Conservation (phyloP, 2,888 invertebrate genomes). For the Pharmacophagus antenor region DNA sequence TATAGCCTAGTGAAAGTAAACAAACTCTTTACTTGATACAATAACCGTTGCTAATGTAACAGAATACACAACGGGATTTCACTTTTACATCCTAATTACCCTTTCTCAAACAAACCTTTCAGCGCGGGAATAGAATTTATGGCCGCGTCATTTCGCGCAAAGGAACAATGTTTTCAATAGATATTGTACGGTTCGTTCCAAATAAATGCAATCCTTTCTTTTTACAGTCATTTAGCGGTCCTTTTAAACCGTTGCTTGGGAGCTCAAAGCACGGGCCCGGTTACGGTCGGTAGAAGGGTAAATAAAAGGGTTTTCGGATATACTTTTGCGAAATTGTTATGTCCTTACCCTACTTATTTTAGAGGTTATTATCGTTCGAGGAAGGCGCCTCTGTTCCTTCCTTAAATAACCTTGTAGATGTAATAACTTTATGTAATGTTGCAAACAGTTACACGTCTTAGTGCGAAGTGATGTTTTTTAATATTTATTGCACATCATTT, state of each 20-base stretch:
- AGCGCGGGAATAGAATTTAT: constrained; percentile 61
- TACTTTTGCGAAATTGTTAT: constrained; percentile 4
- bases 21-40: constrained; percentile 49
- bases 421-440: constrained; percentile 48
- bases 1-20: constrained; percentile 66
- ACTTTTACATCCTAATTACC: constrained; percentile 78
- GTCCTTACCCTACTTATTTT: background rate
- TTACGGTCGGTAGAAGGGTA: constrained; percentile 70
- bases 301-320: constrained; percentile 44
- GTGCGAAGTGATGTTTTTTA: constrained; percentile 33
- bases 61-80: constrained; percentile 60
- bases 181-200: constrained; percentile 51
- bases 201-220: constrained; percentile 74
- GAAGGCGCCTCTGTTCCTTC: background rate
- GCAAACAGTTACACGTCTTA: constrained; percentile 57
- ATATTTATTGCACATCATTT: constrained; percentile 49
- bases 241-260: constrained; percentile 49
- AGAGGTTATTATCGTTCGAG: constrained; percentile 13
- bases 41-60: constrained; percentile 59
- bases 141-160: constrained; percentile 57
- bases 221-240: constrained; percentile 63
- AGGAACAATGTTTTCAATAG: constrained; percentile 50
- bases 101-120: constrained; percentile 61
- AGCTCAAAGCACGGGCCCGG: constrained; percentile 60
- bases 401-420: constrained; percentile 28